Evolutionary conservation across 2,888 invertebrate species (phyloP).

Genomic region (Drosophila siamana): DNA sequence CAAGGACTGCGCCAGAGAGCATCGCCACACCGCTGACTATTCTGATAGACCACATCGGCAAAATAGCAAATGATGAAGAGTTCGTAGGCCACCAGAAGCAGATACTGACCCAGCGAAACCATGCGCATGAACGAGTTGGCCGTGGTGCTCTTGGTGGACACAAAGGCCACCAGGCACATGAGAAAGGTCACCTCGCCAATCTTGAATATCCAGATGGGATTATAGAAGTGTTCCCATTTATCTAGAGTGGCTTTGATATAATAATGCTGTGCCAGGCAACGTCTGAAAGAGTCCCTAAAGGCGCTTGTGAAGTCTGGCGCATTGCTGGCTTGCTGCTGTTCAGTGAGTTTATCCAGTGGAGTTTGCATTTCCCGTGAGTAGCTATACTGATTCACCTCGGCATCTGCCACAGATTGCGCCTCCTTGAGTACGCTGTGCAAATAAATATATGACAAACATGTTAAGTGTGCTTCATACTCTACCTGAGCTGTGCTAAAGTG

Average conservation of each 20-base stretch:
- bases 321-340: neutral
- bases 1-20: constrained; percentile 80
- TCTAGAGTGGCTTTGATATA: constrained; percentile 74
- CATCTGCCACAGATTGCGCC: constrained; percentile 57
- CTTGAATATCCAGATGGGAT: constrained; percentile 82
- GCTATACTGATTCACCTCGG: constrained; percentile 71
- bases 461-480: neutral
- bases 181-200: constrained; percentile 79
- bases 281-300: constrained; percentile 64
- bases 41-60: constrained; percentile 72
- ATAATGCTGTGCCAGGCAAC: constrained; percentile 81
- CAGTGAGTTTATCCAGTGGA: constrained; percentile 30
- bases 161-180: constrained; percentile 82
- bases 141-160: constrained; percentile 78
- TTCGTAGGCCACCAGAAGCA: constrained; percentile 76
- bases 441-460: neutral
- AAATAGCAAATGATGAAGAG: constrained; percentile 82
- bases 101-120: constrained; percentile 76
- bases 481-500: constrained; percentile 58
- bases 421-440: constrained; percentile 57
- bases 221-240: constrained; percentile 81
- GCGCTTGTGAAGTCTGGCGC: constrained; percentile 45
- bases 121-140: constrained; percentile 76
- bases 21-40: constrained; percentile 78
- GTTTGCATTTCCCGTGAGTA: constrained; percentile 59